phyloP scores from a whole-genome alignment of 2,797 vertebrate genomes.

The Enteromius mattozi region DNA sequence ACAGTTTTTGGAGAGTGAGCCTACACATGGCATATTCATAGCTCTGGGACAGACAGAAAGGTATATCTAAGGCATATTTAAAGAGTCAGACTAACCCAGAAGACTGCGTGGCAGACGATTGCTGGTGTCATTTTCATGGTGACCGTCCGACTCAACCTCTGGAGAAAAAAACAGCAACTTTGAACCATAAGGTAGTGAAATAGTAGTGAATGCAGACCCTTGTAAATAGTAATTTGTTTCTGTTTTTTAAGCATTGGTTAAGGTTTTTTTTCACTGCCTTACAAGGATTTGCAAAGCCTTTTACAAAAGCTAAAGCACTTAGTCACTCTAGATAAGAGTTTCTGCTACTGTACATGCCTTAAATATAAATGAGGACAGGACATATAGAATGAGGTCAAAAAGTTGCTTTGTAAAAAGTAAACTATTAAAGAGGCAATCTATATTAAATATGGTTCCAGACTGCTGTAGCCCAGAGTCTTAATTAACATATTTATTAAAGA shows the following conservation, averaged over 20 bases:
- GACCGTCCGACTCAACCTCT: slow-evolving; percentile 55
- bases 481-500: slow-evolving; percentile 2
- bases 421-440: neutral
- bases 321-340: neutral
- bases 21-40: neutral
- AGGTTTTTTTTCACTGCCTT: neutral
- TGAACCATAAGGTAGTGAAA: neutral
- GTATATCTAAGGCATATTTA: neutral
- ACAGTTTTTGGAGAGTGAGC: neutral
- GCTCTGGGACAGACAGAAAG: neutral
- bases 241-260: neutral
- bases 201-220: neutral
- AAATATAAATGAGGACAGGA: neutral
- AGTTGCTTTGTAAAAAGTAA: neutral
- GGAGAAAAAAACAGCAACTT: slow-evolving; percentile 22
- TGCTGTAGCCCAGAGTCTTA: neutral
- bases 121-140: slow-evolving; percentile 66
- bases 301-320: neutral
- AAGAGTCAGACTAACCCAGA: slow-evolving; percentile 71
- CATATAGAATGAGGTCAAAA: slow-evolving; percentile 14
- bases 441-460: neutral
- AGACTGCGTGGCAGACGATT: slow-evolving; percentile 79
- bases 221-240: neutral
- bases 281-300: neutral
- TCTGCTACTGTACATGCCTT: neutral